Base-by-base conservation (phyloP, 2,888 invertebrate species). In the Choreutis nemorana region DNA sequence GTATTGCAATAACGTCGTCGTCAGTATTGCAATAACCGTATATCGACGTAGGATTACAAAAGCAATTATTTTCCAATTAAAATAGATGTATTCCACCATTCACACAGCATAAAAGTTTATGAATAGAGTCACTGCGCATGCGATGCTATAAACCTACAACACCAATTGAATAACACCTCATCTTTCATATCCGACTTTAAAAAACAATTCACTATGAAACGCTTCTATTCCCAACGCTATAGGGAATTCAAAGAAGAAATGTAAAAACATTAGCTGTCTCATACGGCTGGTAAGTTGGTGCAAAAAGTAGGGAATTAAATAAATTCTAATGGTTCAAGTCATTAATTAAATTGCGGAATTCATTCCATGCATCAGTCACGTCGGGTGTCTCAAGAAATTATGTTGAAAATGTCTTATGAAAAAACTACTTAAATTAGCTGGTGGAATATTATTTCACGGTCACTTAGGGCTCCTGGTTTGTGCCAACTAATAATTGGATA, bases 361-460 rank as follows among this genome's bases (percentile, higher is more conserved):
- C 44, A 34, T 32, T 43, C 41, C 39, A 33, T 39, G 35, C 44
- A 45, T 48, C 42, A 49, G 36, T 47, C 47, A 46, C 44, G 44
- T 49, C 38, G 30, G 14, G n/a, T n/a, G n/a, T n/a, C n/a, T n/a
- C n/a, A n/a, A n/a, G n/a, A n/a, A n/a, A n/a, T n/a, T n/a, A n/a
- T n/a, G n/a, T n/a, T n/a, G n/a, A n/a, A n/a, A n/a, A n/a, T n/a
- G n/a, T n/a, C n/a, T n/a, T n/a, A n/a, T n/a, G n/a, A n/a, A n/a
- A n/a, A n/a, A n/a, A n/a, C n/a, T n/a, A n/a, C n/a, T n/a, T n/a
- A n/a, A n/a, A n/a, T n/a, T n/a, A n/a, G n/a, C n/a, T n/a, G n/a
- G n/a, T 40, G 45, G 45, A 55, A 59, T 62, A 60, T 61, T 60
- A 57, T 67, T 67, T 62, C 61, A 68, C 63, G 70, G 67, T 64